These are phyloP conservation scores for Zaprionus lachaisei DNA, from an alignment of 1,140 invertebrate species.

Conservation along the genomic window DNA sequence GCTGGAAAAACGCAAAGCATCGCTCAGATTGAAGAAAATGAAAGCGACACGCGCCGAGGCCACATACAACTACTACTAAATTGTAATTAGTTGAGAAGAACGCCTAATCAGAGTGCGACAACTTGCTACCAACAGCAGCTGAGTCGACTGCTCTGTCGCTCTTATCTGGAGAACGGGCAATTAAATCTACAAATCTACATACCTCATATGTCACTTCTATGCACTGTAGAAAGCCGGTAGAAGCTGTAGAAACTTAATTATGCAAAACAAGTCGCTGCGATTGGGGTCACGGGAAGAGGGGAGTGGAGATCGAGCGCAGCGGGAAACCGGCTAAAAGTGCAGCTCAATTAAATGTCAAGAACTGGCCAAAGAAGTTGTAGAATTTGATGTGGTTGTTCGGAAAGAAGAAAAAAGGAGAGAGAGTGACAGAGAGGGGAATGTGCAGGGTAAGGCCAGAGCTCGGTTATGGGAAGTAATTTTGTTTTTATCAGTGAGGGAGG, in stretches of 20 bases:
- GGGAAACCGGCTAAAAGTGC: conserved; percentile 47
- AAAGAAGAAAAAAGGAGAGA: not conserved
- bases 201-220: conserved; percentile 47
- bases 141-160: conserved; percentile 3
- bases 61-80: conserved; percentile 25
- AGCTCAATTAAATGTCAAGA: conserved; percentile 51
- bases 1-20: conserved; percentile 62
- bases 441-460: not conserved
- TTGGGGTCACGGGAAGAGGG: conserved; percentile 58
- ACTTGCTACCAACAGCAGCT: conserved; percentile 26
- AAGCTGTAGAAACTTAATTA: conserved; percentile 54
- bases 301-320: conserved; percentile 14
- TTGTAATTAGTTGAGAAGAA: conserved; percentile 24
- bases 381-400: conserved; percentile 22
- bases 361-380: conserved; percentile 33
- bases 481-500: not conserved
- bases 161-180: conserved; percentile 38
- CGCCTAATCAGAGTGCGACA: not conserved
- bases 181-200: conserved; percentile 26
- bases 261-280: conserved; percentile 68
- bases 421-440: not conserved
- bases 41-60: conserved; percentile 57
- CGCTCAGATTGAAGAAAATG: conserved; percentile 65
- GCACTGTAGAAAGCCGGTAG: conserved; percentile 43
- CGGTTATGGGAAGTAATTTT: conserved; percentile 44